These are phyloP conservation scores for Formica exsecta DNA, from an alignment of 1,140 invertebrate genomes.

Conservation along the genomic window DNA sequence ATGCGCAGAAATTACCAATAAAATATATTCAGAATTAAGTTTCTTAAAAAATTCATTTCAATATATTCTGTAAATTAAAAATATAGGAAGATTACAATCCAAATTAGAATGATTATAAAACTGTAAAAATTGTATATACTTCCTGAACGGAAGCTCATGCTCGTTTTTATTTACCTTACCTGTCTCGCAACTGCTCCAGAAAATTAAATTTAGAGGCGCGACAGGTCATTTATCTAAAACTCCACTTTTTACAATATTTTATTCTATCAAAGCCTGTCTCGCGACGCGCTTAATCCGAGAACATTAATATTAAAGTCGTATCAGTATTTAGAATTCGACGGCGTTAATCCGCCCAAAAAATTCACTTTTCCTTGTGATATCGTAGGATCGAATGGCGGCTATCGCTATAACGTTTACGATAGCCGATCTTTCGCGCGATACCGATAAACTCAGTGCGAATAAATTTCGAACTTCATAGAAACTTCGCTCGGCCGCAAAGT, in stretches of 20 bases:
- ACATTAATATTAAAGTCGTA: slow-evolving; percentile 18
- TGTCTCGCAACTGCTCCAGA: neutral
- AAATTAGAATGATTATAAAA: neutral
- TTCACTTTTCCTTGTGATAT: slow-evolving; percentile 34
- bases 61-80: neutral
- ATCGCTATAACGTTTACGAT: slow-evolving; percentile 52
- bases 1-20: neutral
- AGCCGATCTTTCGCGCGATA: slow-evolving; percentile 29
- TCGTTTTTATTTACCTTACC: neutral
- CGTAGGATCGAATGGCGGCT: neutral
- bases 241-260: neutral
- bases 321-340: neutral
- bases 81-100: neutral
- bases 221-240: neutral
- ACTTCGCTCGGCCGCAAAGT: slow-evolving; percentile 53
- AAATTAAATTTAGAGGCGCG: slow-evolving; percentile 22
- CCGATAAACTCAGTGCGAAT: slow-evolving; percentile 49
- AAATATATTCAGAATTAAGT: neutral
- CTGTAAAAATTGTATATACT: neutral
- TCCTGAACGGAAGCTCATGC: neutral
- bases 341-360: neutral
- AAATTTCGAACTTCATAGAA: slow-evolving; percentile 53
- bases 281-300: neutral
- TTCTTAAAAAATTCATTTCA: neutral
- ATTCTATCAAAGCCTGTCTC: neutral